Conservation (phyloP, 2,888 invertebrate genomes). For the Yponomeuta sedellus region DNA sequence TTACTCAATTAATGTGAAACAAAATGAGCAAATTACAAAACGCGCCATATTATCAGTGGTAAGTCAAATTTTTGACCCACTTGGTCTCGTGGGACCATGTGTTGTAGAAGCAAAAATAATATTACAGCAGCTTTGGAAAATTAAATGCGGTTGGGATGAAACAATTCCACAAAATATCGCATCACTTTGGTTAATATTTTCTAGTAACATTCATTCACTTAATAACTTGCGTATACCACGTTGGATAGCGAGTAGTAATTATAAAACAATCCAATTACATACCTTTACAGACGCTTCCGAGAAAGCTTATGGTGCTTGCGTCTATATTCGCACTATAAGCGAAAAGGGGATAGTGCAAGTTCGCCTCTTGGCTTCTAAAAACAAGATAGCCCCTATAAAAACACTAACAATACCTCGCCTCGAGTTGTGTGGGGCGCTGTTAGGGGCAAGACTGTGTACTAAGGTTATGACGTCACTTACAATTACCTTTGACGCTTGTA, state of each 20-base stretch:
- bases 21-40: conserved; percentile 25
- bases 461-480: conserved; percentile 13
- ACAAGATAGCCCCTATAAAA: conserved; percentile 18
- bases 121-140: conserved; percentile 27
- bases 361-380: conserved; percentile 19
- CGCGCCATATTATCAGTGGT: conserved; percentile 26
- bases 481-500: conserved; percentile 4
- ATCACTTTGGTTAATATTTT: conserved; percentile 12
- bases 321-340: conserved; percentile 17
- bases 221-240: conserved; percentile 26
- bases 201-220: conserved; percentile 11
- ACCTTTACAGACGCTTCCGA: conserved; percentile 24
- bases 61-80: conserved; percentile 28
- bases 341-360: conserved; percentile 10
- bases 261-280: conserved; percentile 24
- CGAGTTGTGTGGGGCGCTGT: no score
- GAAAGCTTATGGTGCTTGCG: conserved; percentile 19
- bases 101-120: conserved; percentile 27
- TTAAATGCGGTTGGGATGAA: conserved; percentile 27
- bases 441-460: conserved; percentile 17
- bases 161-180: conserved; percentile 22
- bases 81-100: conserved; percentile 28
- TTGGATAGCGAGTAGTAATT: conserved; percentile 18
- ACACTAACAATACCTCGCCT: conserved; percentile 17
- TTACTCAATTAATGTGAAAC: conserved; percentile 23